Percentiles rank a stretch among this genome's conserved stretches.
These are phyloP conservation scores for Betta splendens DNA, from an alignment of 2,797 vertebrate species.

Conservation along the genomic window DNA sequence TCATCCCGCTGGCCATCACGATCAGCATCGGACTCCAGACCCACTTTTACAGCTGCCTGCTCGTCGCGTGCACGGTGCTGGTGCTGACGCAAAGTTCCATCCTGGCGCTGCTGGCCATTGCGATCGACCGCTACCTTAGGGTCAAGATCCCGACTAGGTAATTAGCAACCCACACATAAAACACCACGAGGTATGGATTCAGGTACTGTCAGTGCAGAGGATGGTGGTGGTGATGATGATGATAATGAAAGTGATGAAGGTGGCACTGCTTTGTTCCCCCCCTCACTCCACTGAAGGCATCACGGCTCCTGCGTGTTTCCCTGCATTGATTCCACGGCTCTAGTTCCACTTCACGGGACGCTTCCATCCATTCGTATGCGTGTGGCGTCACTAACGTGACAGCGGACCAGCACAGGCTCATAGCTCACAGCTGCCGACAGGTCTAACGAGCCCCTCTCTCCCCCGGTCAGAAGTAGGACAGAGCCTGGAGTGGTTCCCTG, in stretches of 20 bases:
- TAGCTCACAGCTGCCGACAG: slow-evolving; percentile 30
- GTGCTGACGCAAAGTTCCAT: slow-evolving; percentile 99
- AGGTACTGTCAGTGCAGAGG: background rate
- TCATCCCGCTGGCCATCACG: slow-evolving; percentile 94
- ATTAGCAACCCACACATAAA: slow-evolving; percentile 13
- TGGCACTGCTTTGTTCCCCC: background rate
- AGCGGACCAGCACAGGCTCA: slow-evolving; percentile 38
- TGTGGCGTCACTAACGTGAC: slow-evolving; percentile 33
- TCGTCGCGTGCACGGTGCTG: slow-evolving; percentile 93
- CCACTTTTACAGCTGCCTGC: slow-evolving; percentile 95
- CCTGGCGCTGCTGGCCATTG: slow-evolving; percentile 94
- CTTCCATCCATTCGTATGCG: slow-evolving; percentile 22
- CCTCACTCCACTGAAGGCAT: slow-evolving; percentile 5
- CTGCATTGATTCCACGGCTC: slow-evolving; percentile 36
- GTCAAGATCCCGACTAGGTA: slow-evolving; percentile 98
- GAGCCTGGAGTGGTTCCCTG: background rate
- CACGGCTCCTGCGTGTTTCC: slow-evolving; percentile 4
- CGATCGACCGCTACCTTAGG: slow-evolving; percentile 95
- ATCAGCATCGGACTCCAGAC: slow-evolving; percentile 92
- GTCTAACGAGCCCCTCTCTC: slow-evolving; percentile 29
- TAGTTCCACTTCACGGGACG: slow-evolving; percentile 36
- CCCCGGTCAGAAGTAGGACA: background rate
- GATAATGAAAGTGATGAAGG: background rate
- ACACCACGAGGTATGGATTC: background rate
- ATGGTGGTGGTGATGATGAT: slow-evolving; percentile 1